Evolutionary conservation across 1,140 invertebrate species (phyloP), one percentile per base, ranked within the genome.

Genomic region (Episyrphus balteatus): DNA sequence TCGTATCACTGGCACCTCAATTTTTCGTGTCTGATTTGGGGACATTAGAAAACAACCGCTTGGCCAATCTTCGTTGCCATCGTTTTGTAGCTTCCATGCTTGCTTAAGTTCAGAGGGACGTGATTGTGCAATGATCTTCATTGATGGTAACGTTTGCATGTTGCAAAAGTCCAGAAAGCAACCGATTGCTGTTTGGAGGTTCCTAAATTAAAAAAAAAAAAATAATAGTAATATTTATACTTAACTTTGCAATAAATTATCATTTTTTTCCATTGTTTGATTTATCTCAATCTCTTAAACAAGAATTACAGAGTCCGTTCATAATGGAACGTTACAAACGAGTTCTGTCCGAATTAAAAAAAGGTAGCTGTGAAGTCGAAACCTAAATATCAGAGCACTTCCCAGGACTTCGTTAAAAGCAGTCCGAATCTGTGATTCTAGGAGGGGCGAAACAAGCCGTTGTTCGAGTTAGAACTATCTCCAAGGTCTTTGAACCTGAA

Each of bases 151-250:
- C 11, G 56, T 62, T 45, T 65, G 60, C 34, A 58, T 53, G 33
- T 58, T 61, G 49, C 75, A 75, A 57, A 83, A 83, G 70, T 98
- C 94, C 75, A 95, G 87, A 67, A 96, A 97, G 55, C 91, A 90
- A 71, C 93, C 87, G 56, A 97, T 82, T 41, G 93, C 93, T 53
- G 88, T 88, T 74, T 97, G 92, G 41, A 98, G 73, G 72, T 97
- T 98, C 92, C 92, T 95, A 53, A 56, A 57, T 10, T 21, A 9
- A 18, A 40, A 11, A 15, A 17, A 33, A 51, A 33, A 47, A 6
- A 12, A 38, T 11, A n/a, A n/a, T n/a, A n/a, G n/a, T n/a, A n/a
- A n/a, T n/a, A n/a, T n/a, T n/a, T 32, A 10, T 36, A 42, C 18
- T 43, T 15, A 47, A 33, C 30, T 42, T 42, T 9, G 13, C 42